Conservation (phyloP, 2,113 vertebrate species). For the Lipophrys pholis region DNA sequence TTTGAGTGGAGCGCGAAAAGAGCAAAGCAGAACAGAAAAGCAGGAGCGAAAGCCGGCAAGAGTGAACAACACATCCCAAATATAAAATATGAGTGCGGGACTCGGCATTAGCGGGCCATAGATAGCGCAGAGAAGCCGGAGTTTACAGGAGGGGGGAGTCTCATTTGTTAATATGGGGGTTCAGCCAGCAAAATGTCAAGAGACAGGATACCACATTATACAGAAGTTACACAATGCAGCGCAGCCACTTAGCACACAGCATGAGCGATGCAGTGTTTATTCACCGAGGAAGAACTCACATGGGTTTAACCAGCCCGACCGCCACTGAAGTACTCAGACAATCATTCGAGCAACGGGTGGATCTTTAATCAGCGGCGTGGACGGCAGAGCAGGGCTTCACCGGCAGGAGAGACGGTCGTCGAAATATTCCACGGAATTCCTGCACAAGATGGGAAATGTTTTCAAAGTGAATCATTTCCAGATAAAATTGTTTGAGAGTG, state of each 20-base stretch:
- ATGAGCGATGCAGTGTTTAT: slow-evolving; percentile 65
- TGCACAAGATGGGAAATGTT: neutral
- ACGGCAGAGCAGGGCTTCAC: neutral
- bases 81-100: slow-evolving; percentile 44
- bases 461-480: neutral
- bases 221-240: slow-evolving; percentile 72
- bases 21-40: slow-evolving; percentile 43
- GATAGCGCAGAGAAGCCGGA: slow-evolving; percentile 47
- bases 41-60: slow-evolving; percentile 25
- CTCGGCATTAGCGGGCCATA: slow-evolving; percentile 35
- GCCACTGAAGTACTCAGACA: slow-evolving; percentile 15
- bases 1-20: slow-evolving; percentile 48
- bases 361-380: slow-evolving; percentile 18
- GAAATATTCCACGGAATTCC: neutral
- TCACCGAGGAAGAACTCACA: slow-evolving; percentile 25
- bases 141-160: slow-evolving; percentile 16
- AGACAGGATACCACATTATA: slow-evolving; percentile 60
- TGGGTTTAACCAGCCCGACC: neutral
- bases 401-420: neutral
- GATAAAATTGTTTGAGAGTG: neutral
- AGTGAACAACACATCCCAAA: slow-evolving; percentile 32
- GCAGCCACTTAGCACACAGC: slow-evolving; percentile 44
- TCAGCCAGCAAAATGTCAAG: slow-evolving; percentile 61
- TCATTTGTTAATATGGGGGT: slow-evolving; percentile 51
- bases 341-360: slow-evolving; percentile 11